Percentiles rank a stretch among this genome's conserved stretches.
phyloP scores from a whole-genome alignment of 2,888 invertebrate genomes.

The Epirrita christyi region DNA sequence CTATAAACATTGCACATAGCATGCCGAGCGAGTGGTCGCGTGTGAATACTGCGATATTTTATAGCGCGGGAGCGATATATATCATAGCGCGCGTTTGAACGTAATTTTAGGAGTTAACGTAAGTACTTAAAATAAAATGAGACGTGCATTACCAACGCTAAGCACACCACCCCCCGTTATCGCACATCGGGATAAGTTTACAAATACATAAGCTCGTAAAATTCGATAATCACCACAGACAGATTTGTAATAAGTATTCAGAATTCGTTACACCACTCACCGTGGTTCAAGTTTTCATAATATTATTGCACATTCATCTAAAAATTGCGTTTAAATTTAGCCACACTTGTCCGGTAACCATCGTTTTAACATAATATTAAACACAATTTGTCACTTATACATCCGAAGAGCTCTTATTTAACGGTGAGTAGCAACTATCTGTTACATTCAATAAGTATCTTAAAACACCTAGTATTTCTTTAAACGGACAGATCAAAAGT shows the following conservation, averaged over 20 bases:
- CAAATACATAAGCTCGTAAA: constrained; percentile 74
- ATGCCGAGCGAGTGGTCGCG: too few relatives aligned
- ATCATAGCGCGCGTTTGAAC: too few relatives aligned
- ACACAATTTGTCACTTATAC: not conserved
- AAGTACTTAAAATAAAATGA: constrained; percentile 18
- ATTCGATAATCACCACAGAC: constrained; percentile 83
- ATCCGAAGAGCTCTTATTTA: not conserved
- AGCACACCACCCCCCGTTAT: constrained; percentile 46
- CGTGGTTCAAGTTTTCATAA: not conserved
- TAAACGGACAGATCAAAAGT: constrained; percentile 79
- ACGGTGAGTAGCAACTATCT: constrained; percentile 21
- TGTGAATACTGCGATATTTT: too few relatives aligned
- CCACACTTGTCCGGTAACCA: constrained; percentile 1
- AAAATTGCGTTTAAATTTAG: not conserved
- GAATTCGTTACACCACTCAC: constrained; percentile 30
- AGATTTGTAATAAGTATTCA: constrained; percentile 61
- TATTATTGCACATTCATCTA: constrained; percentile 9
- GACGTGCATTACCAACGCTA: constrained; percentile 66
- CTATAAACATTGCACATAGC: too few relatives aligned
- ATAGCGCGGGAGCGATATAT: too few relatives aligned
- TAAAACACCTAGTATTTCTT: constrained; percentile 66
- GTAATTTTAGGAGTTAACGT: not conserved
- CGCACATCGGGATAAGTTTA: constrained; percentile 77
- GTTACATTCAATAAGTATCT: constrained; percentile 63
- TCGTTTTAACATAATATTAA: constrained; percentile 1